Evolutionary conservation across 2,113 vertebrate species (phyloP).

Genomic region (Rhadina sibilatrix): DNA sequence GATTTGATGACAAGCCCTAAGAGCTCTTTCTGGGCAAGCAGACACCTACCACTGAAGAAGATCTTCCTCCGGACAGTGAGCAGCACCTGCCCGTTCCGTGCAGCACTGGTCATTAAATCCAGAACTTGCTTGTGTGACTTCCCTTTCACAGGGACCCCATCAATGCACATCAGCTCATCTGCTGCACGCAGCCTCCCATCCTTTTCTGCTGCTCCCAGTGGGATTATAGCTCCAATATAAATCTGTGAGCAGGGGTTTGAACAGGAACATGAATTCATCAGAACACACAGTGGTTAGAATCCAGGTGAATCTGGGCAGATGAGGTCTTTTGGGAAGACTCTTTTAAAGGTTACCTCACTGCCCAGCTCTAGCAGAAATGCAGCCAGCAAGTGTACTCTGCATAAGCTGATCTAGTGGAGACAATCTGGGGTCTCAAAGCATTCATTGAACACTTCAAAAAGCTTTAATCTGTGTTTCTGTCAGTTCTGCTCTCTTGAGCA

Average conservation of each 20-base stretch:
- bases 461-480: neutral
- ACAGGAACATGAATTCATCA: neutral
- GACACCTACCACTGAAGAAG: conserved; percentile 78
- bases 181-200: conserved; percentile 92
- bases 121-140: conserved; percentile 96
- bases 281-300: neutral
- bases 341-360: neutral
- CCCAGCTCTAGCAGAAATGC: neutral
- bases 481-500: neutral
- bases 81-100: conserved; percentile 93
- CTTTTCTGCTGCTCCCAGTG: conserved; percentile 91
- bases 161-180: conserved; percentile 94
- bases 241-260: conserved; percentile 76
- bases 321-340: neutral
- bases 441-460: neutral
- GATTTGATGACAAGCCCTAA: too few species aligned
- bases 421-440: neutral
- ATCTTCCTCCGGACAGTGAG: conserved; percentile 91
- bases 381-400: neutral
- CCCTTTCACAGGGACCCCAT: conserved; percentile 90
- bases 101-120: conserved; percentile 95
- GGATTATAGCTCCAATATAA: conserved; percentile 96
- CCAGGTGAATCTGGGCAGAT: neutral
- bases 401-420: neutral
- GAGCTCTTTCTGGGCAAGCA: neutral